Conservation (phyloP, 1,140 invertebrate species). For the Zaprionus lachaisei region DNA sequence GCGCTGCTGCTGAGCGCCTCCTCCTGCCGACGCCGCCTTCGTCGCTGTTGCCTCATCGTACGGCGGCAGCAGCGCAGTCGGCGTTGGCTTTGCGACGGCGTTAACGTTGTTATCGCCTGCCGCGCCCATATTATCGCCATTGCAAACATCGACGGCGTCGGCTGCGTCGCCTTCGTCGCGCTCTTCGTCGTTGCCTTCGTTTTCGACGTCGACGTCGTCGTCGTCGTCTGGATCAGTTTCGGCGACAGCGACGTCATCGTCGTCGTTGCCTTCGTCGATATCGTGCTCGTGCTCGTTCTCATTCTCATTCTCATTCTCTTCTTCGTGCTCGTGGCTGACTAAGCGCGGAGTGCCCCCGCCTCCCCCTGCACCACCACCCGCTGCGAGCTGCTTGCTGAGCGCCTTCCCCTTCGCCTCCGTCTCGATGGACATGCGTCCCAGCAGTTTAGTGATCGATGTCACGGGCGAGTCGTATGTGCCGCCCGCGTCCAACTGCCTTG, state of each 20-base stretch:
- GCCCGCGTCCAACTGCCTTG: conserved; percentile 44
- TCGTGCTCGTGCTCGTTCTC: conserved; percentile 22
- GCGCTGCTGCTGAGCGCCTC: conserved; percentile 59
- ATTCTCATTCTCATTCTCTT: conserved; percentile 23
- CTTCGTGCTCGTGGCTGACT: conserved; percentile 34
- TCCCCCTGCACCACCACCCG: not conserved
- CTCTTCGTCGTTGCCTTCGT: conserved; percentile 39
- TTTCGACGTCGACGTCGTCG: conserved; percentile 34
- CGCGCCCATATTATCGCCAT: conserved; percentile 76
- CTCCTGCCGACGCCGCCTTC: conserved; percentile 40
- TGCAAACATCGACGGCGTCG: conserved; percentile 39
- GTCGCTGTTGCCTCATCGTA: conserved; percentile 36
- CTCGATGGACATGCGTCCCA: conserved; percentile 62
- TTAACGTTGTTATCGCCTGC: conserved; percentile 86
- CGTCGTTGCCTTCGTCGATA: conserved; percentile 32
- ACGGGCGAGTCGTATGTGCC: conserved; percentile 51
- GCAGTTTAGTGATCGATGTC: conserved; percentile 39
- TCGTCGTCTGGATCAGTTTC: conserved; percentile 30
- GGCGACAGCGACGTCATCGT: conserved; percentile 24
- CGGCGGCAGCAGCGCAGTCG: conserved; percentile 34
- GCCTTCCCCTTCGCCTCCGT: not conserved
- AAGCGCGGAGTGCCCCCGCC: conserved; percentile 34
- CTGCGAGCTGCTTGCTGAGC: conserved; percentile 44
- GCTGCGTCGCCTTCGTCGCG: conserved; percentile 15
- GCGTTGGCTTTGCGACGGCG: conserved; percentile 15